Evolutionary conservation across 2,113 vertebrate genomes (phyloP), one percentile per base, ranked within the genome.

Genomic region (Formicarius rufipectus): DNA sequence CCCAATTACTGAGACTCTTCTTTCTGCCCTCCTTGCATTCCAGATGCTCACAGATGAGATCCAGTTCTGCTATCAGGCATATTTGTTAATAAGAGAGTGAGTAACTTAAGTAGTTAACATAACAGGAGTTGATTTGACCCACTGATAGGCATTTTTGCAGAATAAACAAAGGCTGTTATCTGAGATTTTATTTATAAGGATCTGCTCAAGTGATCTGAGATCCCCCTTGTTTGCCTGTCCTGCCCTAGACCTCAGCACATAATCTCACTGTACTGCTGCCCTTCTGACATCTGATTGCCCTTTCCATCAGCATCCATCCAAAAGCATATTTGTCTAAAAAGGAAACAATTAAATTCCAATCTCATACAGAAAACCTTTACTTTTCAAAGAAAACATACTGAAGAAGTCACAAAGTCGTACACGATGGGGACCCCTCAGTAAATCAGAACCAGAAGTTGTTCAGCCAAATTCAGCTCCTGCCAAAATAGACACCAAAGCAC

Each of bases 331-430:
- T 98, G 88, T 98, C 97, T 98, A 97, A 97, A 98, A 98, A 98
- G 97, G 98, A 98, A 98, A 98, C 98, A 98, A 98, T 98, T 98
- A 98, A 98, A 98, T 97, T 96, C 85, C 96, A 97, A 96, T 98
- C 94, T 98, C 78, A 95, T 78, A 91, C 62, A 94, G 94, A 95
- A 96, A 86, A 90, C 94, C 93, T 96, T 95, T 96, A 96, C 90
- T 98, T 97, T 94, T 96, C 80, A 97, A 97, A 97, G 96, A 98
- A 98, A 98, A 98, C 90, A 96, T 83, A 71, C 80, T 96, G 94
- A 95, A 95, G 93, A 33, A 87, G 88, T 90, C 76, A 33, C 58
- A 47, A 12, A 96, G 87, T 86, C 5, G 0, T 92, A 63, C 72
- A 52, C 78, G 63, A 87, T 1, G 8, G 68, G 73, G 47, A 94